Base-by-base conservation (phyloP, 2,797 vertebrate species). In the Characodon lateralis region DNA sequence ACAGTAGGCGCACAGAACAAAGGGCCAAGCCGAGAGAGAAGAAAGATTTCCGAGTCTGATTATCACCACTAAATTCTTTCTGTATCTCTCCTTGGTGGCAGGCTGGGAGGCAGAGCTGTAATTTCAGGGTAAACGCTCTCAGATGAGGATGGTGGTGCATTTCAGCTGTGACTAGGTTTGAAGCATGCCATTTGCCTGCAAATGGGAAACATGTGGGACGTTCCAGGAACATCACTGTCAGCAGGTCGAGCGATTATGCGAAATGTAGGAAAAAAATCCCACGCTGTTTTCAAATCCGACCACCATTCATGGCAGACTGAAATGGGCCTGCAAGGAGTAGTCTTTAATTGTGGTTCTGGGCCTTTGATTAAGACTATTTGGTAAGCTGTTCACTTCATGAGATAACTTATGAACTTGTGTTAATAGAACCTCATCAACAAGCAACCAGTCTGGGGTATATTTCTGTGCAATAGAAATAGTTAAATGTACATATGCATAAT, bases 191-290 rank as follows among this genome's bases (percentile, higher is more conserved):
- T 89, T 89, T 78, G 76, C 85, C 86, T 87, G 79, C 78, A 89
- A 92, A 91, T 91, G 77, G 78, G 63, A 83, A 93, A 88, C 91
- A 92, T 88, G 88, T 91, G 91, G 82, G 71, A 84, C 74, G 78
- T 84, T 87, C 83, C 88, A 83, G 78, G 79, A 91, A 92, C 78
- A 83, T 86, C 78, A 39, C 81, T 79, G 74, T 81, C 71, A 83
- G 74, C 71, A 83, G 74, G 79, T 89, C 77, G 74, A 86, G 83
- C 72, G 53, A 76, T 86, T 85, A 63, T 61, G 68, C 85, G 69
- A 77, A 83, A 76, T 76, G 69, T 12, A 46, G n/a, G 51, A 73
- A 71, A 77, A 55, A 69, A 18, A 46, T 73, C 24, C 70, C 77
- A 77, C 65, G 50, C 66, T 61, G 65, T 55, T 83, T 85, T 58